Percentiles rank a stretch among this genome's conserved stretches.
phyloP scores from a whole-genome alignment of 2,797 vertebrate genomes.

The Dendrocincla tyrannina region DNA sequence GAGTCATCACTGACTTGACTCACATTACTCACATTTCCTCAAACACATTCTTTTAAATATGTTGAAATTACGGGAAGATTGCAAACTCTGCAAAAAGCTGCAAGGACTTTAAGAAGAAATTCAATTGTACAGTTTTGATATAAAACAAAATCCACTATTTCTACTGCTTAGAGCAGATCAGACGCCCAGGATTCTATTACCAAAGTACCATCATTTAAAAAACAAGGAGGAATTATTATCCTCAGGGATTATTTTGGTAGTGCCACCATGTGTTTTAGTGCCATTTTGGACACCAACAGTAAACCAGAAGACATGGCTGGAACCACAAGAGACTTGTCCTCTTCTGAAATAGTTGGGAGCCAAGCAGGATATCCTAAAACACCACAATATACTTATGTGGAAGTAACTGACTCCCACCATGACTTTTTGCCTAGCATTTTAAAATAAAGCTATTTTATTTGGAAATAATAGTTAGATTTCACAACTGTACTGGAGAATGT shows the following conservation, averaged over 20 bases:
- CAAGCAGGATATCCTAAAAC: not conserved
- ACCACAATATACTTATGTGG: not conserved
- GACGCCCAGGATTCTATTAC: not conserved
- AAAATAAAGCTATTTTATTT: not conserved
- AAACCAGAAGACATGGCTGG: not conserved
- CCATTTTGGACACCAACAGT: not conserved
- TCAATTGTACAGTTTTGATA: not conserved
- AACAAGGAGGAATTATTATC: not conserved
- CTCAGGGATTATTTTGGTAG: not conserved
- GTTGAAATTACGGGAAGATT: conserved; percentile 74
- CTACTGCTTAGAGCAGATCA: not conserved
- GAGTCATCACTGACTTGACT: conserved; percentile 75
- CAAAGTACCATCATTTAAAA: not conserved
- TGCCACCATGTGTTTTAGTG: not conserved
- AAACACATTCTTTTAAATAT: conserved; percentile 74
- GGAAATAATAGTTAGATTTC: not conserved
- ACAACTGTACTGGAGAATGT: not conserved
- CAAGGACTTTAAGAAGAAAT: not conserved
- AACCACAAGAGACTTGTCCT: not conserved
- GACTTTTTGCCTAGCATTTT: not conserved
- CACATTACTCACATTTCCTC: conserved; percentile 77
- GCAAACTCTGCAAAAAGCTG: conserved; percentile 69
- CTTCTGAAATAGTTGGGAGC: not conserved
- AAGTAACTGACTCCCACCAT: not conserved
- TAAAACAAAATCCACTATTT: not conserved